Conservation (phyloP, 37 sponge, comb jelly and placozoan genomes). For the Beroe ovata region DNA sequence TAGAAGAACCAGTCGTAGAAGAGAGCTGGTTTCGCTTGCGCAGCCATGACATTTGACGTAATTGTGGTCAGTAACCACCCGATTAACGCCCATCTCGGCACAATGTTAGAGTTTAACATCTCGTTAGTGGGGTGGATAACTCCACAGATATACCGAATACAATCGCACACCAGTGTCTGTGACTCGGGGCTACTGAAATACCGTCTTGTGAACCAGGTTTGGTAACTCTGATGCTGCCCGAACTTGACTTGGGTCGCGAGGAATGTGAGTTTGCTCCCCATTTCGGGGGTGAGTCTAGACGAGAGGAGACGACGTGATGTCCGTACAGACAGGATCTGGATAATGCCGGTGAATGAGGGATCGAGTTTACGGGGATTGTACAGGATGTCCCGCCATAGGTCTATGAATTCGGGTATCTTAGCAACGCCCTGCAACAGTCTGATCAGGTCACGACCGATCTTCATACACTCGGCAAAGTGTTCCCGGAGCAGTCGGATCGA, state of each 20-base stretch:
- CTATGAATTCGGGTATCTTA: slow-evolving; percentile 86
- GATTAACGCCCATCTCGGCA: slow-evolving; percentile 95
- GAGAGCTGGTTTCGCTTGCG: slow-evolving; percentile 85
- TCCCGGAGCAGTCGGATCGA: slow-evolving; percentile 30
- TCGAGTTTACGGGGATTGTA: slow-evolving; percentile 78
- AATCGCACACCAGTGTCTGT: slow-evolving; percentile 79
- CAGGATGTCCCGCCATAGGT: slow-evolving; percentile 86
- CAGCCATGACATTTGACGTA: slow-evolving; percentile 74
- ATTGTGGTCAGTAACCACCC: slow-evolving; percentile 90
- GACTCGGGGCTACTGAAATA: slow-evolving; percentile 82
- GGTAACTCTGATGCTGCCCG: slow-evolving; percentile 87
- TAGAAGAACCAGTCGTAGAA: slow-evolving; percentile 96
- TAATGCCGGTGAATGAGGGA: slow-evolving; percentile 80
- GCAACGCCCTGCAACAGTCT: slow-evolving; percentile 91
- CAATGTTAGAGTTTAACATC: slow-evolving; percentile 85
- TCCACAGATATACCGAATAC: slow-evolving; percentile 93
- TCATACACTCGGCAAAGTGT: slow-evolving; percentile 85
- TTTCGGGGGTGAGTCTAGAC: slow-evolving; percentile 84
- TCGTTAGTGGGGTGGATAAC: slow-evolving; percentile 98
- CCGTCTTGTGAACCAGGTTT: slow-evolving; percentile 69
- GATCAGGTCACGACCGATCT: slow-evolving; percentile 90
- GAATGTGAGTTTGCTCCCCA: slow-evolving; percentile 90
- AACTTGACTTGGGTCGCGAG: slow-evolving; percentile 90
- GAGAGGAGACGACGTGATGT: slow-evolving; percentile 87
- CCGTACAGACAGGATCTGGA: slow-evolving; percentile 75